Percentiles rank a stretch among this genome's conserved stretches.
Conservation (phyloP, 2,888 invertebrate species). For the Laothoe populi region DNA sequence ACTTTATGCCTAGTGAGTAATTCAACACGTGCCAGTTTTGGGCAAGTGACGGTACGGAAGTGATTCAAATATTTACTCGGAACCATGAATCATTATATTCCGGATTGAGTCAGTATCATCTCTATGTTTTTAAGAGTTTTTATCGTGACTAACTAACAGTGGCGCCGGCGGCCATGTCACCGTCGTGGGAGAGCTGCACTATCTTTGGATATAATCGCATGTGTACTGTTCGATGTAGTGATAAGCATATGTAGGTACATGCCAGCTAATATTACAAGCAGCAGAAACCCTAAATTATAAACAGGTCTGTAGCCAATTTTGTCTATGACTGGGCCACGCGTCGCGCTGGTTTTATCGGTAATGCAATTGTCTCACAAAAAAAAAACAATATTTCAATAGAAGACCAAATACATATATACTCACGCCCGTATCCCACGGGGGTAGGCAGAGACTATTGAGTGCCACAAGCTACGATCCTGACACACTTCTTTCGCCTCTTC, state of each 20-base stretch:
- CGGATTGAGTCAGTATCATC: constrained; percentile 59
- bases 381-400: no score
- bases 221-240: background rate
- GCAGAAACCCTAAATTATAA: no score
- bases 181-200: constrained; percentile 20
- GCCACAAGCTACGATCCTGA: no score
- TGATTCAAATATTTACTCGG: constrained; percentile 74
- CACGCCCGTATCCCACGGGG: no score
- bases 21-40: constrained; percentile 13
- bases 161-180: constrained; percentile 23
- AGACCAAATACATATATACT: no score
- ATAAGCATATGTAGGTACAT: background rate
- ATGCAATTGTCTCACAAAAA: no score
- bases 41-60: constrained; percentile 54
- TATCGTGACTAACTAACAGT: constrained; percentile 41
- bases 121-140: constrained; percentile 35
- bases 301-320: no score
- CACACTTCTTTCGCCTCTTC: no score
- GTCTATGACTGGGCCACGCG: no score
- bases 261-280: background rate
- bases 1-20: constrained; percentile 4
- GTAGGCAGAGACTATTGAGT: no score
- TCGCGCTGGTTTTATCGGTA: no score
- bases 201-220: background rate
- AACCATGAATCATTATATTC: constrained; percentile 71